These are phyloP conservation scores for Ramphastos sulfuratus DNA, from an alignment of 2,113 vertebrate species.

Conservation along the genomic window DNA sequence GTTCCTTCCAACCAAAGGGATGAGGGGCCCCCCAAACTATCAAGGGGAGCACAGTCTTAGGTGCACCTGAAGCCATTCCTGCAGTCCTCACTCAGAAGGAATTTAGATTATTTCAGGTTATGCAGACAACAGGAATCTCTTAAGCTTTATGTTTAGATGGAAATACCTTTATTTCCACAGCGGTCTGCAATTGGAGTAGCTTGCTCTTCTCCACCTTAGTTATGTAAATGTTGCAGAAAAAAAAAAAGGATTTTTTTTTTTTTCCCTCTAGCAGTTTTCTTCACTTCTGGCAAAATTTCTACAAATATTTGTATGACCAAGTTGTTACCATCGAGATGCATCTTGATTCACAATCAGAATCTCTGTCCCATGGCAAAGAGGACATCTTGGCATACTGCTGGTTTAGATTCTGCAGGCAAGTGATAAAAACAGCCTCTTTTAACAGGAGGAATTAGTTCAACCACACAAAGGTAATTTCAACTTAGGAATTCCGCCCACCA, in stretches of 20 bases:
- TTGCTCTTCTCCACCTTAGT: background rate
- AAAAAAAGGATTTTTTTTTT: background rate
- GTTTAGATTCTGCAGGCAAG: background rate
- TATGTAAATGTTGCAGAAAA: background rate
- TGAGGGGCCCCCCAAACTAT: background rate
- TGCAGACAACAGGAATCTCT: background rate
- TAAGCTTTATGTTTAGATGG: background rate
- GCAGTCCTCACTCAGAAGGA: background rate
- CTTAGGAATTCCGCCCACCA: conserved; percentile 17
- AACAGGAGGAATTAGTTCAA: background rate
- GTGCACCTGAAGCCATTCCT: background rate
- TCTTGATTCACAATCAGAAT: background rate
- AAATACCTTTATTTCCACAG: background rate
- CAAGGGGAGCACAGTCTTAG: background rate
- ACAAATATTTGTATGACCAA: background rate
- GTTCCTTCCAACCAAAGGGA: background rate
- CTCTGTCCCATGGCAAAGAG: background rate
- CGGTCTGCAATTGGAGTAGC: background rate
- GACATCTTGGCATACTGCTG: background rate
- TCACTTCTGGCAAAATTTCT: background rate
- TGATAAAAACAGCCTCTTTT: background rate
- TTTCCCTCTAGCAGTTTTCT: background rate
- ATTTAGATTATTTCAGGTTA: background rate
- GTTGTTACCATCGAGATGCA: background rate
- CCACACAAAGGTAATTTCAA: background rate